Evolutionary conservation across 2,113 vertebrate species (phyloP), one percentile per base, ranked within the genome.

Genomic region (Pelobates fuscus): DNA sequence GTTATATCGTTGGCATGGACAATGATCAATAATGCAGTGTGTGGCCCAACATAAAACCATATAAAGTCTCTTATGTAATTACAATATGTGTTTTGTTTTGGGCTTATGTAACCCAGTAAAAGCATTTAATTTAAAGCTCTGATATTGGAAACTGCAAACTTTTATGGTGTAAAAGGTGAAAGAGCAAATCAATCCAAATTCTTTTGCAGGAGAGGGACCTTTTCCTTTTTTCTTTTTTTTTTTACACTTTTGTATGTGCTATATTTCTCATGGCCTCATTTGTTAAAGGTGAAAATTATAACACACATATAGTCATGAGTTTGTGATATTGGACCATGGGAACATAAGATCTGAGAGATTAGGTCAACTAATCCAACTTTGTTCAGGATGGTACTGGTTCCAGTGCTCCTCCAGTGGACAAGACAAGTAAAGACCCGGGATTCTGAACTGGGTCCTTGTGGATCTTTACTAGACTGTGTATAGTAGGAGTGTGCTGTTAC

Each of bases 1-100:
- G 20, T 10, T 17, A 58, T 43, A 21, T 44, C 41, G 37, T 41
- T 59, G 44, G 27, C 52, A 66, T 29, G 10, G 32, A 58, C 41
- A 17, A 29, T 58, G 65, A 74, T 74, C 62, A 66, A 52, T 43
- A 2, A 30, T 74, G 24, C 54, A 20, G 61, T 29, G 71, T 66
- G 71, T 74, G 71, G 71, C 71, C 71, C 25, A 44, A 25, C 60
- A 54, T 37, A 14, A 26, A 12, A 23, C 23, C 14, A 20, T 57
- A 49, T 20, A 23, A 58, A n/a, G 25, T 23, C 44, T 43, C 32
- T 44, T 11, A 66, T 58, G 18, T 15, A 61, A 18, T 61, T 29
- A 61, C 8, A 27, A 18, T 17, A n/a, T 61, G 59, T 30, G 23
- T 14, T 49, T 74, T n/a, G n/a, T n/a, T n/a, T 63, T 29, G 54